These are phyloP conservation scores for Luehdorfia chinensis DNA, from an alignment of 1,140 invertebrate genomes.

Conservation along the genomic window DNA sequence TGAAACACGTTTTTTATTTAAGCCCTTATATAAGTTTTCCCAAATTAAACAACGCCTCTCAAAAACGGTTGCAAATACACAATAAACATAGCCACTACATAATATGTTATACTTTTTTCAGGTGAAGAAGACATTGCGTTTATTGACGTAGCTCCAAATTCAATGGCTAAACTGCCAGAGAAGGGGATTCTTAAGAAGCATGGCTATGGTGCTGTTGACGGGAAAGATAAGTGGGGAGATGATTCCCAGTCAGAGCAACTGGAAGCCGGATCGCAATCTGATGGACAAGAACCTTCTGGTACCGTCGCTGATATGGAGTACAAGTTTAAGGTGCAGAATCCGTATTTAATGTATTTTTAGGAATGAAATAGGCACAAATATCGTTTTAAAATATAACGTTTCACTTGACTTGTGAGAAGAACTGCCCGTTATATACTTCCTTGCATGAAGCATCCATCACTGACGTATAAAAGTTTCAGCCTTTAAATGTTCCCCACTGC, in stretches of 20 bases:
- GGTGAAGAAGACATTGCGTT: conserved; percentile 89
- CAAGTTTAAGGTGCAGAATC: conserved; percentile 62
- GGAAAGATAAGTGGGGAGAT: conserved; percentile 83
- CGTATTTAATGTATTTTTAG: conserved; percentile 9
- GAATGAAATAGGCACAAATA: too few species aligned
- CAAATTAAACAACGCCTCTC: conserved; percentile 62
- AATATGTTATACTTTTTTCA: conserved; percentile 62
- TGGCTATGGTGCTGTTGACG: conserved; percentile 85
- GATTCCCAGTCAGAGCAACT: conserved; percentile 85
- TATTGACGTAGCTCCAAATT: conserved; percentile 88
- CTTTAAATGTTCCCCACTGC: too few species aligned
- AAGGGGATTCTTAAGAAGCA: conserved; percentile 94
- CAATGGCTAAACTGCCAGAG: conserved; percentile 87
- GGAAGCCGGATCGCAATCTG: conserved; percentile 83
- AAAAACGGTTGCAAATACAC: too few species aligned
- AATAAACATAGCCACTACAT: too few species aligned
- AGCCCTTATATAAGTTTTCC: conserved; percentile 20
- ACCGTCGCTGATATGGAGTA: conserved; percentile 86
- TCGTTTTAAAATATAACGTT: too few species aligned
- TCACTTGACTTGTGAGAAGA: too few species aligned
- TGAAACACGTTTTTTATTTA: conserved; percentile 1
- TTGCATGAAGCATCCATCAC: too few species aligned
- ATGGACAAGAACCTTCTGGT: conserved; percentile 79
- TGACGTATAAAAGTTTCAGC: too few species aligned
- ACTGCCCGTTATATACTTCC: too few species aligned